Evolutionary conservation across 2,797 vertebrate genomes (phyloP).

Genomic region (Onychomys torridus): DNA sequence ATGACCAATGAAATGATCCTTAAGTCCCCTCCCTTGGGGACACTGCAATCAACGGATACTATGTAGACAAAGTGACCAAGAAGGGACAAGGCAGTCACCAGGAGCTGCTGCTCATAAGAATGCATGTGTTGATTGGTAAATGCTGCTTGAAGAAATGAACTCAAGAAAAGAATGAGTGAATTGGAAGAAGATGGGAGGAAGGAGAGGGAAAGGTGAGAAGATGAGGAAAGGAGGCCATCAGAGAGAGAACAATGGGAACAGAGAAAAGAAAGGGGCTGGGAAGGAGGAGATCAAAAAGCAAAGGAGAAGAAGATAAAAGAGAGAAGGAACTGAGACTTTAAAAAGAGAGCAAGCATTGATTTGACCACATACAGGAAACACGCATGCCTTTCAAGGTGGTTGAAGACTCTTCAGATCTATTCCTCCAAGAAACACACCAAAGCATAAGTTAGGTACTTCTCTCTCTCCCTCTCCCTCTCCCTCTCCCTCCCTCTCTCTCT

Average conservation of each 20-base stretch:
- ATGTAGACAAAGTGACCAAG: neutral
- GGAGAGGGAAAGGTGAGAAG: neutral
- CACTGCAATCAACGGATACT: neutral
- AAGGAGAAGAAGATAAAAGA: neutral
- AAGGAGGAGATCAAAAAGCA: too few species aligned
- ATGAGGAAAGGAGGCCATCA: neutral
- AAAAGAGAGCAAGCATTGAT: neutral
- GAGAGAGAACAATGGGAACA: neutral
- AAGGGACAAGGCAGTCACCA: neutral
- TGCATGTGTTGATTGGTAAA: neutral
- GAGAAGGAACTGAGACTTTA: neutral
- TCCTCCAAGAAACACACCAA: neutral
- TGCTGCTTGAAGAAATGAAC: neutral
- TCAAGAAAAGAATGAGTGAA: neutral
- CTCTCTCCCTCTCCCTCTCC: neutral
- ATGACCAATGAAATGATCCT: neutral
- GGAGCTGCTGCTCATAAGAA: neutral
- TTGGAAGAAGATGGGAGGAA: neutral
- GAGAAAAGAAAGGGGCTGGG: accelerated
- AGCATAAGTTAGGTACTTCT: neutral
- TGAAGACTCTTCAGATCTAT: neutral
- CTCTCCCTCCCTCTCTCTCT: neutral
- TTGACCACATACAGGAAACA: neutral
- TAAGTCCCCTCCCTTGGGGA: neutral
- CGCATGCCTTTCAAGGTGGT: neutral